Base-by-base conservation (phyloP, 2,113 vertebrate genomes). In the Scophthalmus maximus region DNA sequence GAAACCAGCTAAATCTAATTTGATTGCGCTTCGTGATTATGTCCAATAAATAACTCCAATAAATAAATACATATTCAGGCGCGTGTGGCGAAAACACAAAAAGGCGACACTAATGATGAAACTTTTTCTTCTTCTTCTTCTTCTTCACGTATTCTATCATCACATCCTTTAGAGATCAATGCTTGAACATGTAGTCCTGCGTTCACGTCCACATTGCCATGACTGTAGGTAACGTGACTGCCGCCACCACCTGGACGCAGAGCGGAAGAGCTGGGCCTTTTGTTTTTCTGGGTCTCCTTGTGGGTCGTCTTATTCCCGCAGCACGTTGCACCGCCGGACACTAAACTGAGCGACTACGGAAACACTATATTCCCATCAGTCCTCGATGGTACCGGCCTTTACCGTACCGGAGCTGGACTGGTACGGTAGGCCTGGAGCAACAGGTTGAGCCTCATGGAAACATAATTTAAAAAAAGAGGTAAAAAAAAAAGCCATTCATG, bases 231-330 rank as follows among this genome's bases (percentile, higher is more conserved):
- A n/a, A n/a, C 63, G 65, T 76, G 74, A 52, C 40, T 81, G 87
- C 79, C 78, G 79, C 87, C 87, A 76, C 83, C 77, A 14, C 53
- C 81, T 81, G 87, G 82, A 62, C 17, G 22, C 55, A 46, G 15
- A 58, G 32, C 20, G 40, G 46, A 30, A 55, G 30, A 52, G 29
- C 25, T 17, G 36, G 10, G 36, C n/a, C 38, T 69, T 60, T 65
- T n/a, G n/a, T 22, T 58, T 46, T 14, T 27, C 38, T 42, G 34
- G 49, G 38, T 32, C 42, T 38, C 12, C 30, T n/a, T 53, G 32
- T 58, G 34, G 52, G 40, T 18, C 40, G 47, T n/a, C 9, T 51
- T 18, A 67, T 66, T 57, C 53, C n/a, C 72, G 52, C 17, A 5
- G 9, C 38, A 46, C 10, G 32, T 44, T 68, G n/a, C 42, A 9